Evolutionary conservation across 1,140 invertebrate species (phyloP).

Genomic region (Apolygus lucorum): DNA sequence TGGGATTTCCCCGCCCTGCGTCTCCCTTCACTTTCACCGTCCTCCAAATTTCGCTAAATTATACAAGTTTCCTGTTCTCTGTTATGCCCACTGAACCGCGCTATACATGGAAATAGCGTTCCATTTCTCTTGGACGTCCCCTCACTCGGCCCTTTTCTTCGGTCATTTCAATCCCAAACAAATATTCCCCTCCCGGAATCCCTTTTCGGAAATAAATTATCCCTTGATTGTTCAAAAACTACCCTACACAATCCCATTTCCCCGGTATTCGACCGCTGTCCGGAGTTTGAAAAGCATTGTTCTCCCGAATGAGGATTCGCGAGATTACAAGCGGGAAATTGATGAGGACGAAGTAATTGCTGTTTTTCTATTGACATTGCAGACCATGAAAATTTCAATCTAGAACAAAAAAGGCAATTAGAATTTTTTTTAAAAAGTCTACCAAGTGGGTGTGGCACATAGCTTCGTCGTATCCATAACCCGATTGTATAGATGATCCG

Average conservation of each 20-base stretch:
- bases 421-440: too few relatives aligned
- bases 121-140: too few relatives aligned
- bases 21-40: neutral
- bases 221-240: neutral
- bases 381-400: too few relatives aligned
- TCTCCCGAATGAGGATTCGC: too few relatives aligned
- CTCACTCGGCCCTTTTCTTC: conserved; percentile 9
- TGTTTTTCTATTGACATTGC: too few relatives aligned
- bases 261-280: neutral
- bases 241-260: neutral
- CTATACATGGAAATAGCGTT: neutral
- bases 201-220: neutral
- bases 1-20: neutral
- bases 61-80: conserved; percentile 10
- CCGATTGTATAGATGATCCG: too few relatives aligned
- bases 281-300: neutral
- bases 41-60: neutral
- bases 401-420: too few relatives aligned
- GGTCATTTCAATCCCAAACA: neutral
- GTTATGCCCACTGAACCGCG: conserved; percentile 4
- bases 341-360: too few relatives aligned
- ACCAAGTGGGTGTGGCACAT: too few relatives aligned
- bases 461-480: too few relatives aligned
- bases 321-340: too few relatives aligned
- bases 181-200: conserved; percentile 5